Percentiles rank a stretch among this genome's conserved stretches.
These are phyloP conservation scores for Archaeoteleia sp. DNA, from an alignment of 2,888 invertebrate genomes.

Conservation along the genomic window DNA sequence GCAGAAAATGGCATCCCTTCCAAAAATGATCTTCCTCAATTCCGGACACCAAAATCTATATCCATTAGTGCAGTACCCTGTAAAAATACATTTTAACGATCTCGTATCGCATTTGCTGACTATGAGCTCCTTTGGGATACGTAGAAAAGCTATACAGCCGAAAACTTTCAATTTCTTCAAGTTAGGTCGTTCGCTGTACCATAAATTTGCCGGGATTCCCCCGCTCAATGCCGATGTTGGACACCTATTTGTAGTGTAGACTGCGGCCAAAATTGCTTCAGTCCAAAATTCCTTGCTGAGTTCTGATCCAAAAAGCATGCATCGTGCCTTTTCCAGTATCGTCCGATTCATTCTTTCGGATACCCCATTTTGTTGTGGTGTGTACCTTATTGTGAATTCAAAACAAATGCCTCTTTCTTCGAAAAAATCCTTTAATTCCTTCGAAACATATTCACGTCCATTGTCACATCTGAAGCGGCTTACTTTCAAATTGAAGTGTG, in stretches of 20 bases:
- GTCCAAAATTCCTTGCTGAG: constrained; percentile 67
- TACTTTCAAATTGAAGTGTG: constrained; percentile 56
- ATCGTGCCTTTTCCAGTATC: constrained; percentile 67
- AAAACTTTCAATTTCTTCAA: constrained; percentile 53
- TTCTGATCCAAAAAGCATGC: constrained; percentile 63
- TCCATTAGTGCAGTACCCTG: constrained; percentile 52
- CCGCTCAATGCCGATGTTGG: constrained; percentile 51
- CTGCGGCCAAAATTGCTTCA: constrained; percentile 52
- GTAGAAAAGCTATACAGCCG: constrained; percentile 52
- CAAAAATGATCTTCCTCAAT: constrained; percentile 41
- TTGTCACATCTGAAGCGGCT: constrained; percentile 57
- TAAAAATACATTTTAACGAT: constrained; percentile 39
- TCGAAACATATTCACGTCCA: constrained; percentile 57
- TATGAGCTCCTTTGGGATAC: constrained; percentile 48
- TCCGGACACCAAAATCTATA: constrained; percentile 53
- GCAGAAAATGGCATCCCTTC: constrained; percentile 57
- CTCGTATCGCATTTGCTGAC: constrained; percentile 53
- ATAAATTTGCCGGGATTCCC: constrained; percentile 54
- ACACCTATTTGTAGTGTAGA: constrained; percentile 57
- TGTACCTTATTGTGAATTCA: constrained; percentile 58
- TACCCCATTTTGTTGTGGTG: constrained; percentile 61
- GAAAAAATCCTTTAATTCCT: constrained; percentile 52
- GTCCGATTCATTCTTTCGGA: constrained; percentile 59
- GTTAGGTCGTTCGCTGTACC: constrained; percentile 52
- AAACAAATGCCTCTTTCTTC: constrained; percentile 55